phyloP scores from a whole-genome alignment of 2,113 vertebrate genomes.

The Rhodinocichla rosea region DNA sequence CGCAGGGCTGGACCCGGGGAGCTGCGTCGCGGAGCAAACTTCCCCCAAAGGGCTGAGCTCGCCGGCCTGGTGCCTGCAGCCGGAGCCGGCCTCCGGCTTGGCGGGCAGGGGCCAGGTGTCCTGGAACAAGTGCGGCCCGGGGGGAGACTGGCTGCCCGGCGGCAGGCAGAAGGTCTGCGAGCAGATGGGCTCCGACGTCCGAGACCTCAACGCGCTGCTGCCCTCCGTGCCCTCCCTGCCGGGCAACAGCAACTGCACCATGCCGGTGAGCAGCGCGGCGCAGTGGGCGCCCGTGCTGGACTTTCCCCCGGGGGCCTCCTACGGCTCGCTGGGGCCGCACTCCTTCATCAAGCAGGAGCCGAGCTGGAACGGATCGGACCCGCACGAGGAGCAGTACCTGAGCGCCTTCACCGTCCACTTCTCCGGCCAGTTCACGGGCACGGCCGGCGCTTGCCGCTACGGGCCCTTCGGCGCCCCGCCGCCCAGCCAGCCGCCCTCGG shows the following conservation, averaged over 20 bases:
- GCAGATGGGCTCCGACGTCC: constrained; percentile 89
- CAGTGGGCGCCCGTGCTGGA: constrained; percentile 95
- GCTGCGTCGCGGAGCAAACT: constrained; percentile 65
- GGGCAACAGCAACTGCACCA: constrained; percentile 80
- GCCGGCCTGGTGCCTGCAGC: constrained; percentile 63
- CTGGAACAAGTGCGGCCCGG: constrained; percentile 63
- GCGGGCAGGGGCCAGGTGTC: constrained; percentile 36
- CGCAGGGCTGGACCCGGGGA: constrained; percentile 66
- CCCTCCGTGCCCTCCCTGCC: constrained; percentile 85
- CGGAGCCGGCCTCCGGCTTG: constrained; percentile 57
- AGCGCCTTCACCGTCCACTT: constrained; percentile 98
- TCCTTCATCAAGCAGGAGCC: constrained; percentile 98
- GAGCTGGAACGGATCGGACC: constrained; percentile 85
- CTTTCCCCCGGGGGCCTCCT: constrained; percentile 86
- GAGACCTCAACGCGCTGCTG: constrained; percentile 88
- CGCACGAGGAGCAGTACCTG: constrained; percentile 90
- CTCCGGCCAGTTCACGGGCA: constrained; percentile 91
- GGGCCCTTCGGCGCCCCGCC: constrained; percentile 84
- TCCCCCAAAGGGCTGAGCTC: constrained; percentile 57
- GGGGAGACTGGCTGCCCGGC: constrained; percentile 46
- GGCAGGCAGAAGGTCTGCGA: constrained; percentile 49
- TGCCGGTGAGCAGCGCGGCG: constrained; percentile 84
- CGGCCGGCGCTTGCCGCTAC: constrained; percentile 88
- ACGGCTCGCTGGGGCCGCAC: constrained; percentile 85
- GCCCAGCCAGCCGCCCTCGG: constrained; percentile 73